Base-by-base conservation (phyloP, 2,888 invertebrate species). In the Cyrtodaria siliqua region DNA sequence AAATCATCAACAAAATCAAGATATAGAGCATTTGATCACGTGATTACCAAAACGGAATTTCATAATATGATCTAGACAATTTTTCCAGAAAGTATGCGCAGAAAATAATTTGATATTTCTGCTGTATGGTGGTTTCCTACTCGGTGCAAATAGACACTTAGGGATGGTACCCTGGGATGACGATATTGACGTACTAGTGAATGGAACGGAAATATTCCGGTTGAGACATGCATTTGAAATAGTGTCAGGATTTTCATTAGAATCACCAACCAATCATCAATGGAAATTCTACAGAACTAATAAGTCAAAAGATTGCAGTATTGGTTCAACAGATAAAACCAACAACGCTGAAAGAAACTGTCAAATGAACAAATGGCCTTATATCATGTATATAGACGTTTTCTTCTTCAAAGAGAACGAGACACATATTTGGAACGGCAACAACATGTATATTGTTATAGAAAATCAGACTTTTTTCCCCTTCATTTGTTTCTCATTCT, bases 121-220 rank as follows among this genome's bases (percentile, higher is more conserved):
- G n/a, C n/a, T n/a, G n/a, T n/a, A n/a, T n/a, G n/a, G n/a, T n/a
- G n/a, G n/a, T n/a, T n/a, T n/a, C n/a, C n/a, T n/a, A n/a, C n/a
- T n/a, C n/a, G n/a, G 85, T 8, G 71, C 78, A 1, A 79, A 70
- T 55, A 62, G 83, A 53, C 85, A 85, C 63, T 74, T 71, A 50
- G 83, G 79, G 23, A n/a, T 83, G 24, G 67, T 85, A 26, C 85
- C 85, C 0, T 85, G 85, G 85, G 85, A 85, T 50, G 85, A 85
- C 59, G 85, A 85, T 52, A 63, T 85, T 38, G 85, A 85, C 38
- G 75, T 85, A 12, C 29, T 83, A 2, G 57, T 85, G 38, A 82
- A 79, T 20, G 57, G 24, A 2, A 73, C 79, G 12, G 68, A 79
- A 12, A 73, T 53, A 52, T n/a, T 23, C 12, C 18, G 44, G 18